phyloP scores from a whole-genome alignment of 2,888 invertebrate genomes.

The Dynastes tityus region DNA sequence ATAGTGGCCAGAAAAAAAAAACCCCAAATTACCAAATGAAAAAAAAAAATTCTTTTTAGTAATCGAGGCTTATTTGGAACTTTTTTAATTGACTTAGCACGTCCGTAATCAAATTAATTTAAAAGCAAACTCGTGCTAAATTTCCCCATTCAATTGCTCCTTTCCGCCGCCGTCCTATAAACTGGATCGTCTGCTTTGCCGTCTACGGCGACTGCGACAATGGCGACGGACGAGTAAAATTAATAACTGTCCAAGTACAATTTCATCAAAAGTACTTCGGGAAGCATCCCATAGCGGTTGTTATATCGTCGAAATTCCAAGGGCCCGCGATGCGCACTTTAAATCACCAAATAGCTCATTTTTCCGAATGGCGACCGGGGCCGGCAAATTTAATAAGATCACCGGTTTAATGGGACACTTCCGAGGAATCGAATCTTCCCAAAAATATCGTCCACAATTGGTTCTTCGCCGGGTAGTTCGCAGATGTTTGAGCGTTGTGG shows the following conservation, averaged over 20 bases:
- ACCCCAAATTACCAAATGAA: constrained; percentile 20
- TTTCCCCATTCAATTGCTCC: background rate
- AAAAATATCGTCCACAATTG: constrained; percentile 61
- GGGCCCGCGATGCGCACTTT: constrained; percentile 30
- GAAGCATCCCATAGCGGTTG: constrained; percentile 36
- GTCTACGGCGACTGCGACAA: constrained; percentile 22
- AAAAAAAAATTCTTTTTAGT: constrained; percentile 10
- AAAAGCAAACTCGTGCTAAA: constrained; percentile 34
- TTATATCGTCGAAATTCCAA: constrained; percentile 44
- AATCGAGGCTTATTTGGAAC: constrained; percentile 2
- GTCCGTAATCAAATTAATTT: constrained; percentile 38
- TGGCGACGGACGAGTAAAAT: constrained; percentile 44
- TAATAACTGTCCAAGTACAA: constrained; percentile 45
- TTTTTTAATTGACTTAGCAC: constrained; percentile 37
- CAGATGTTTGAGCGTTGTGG: constrained; percentile 60
- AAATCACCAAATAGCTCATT: constrained; percentile 47
- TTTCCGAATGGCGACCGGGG: constrained; percentile 36
- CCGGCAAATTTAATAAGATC: constrained; percentile 52
- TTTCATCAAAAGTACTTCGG: constrained; percentile 45
- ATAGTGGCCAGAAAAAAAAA: background rate
- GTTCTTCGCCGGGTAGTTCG: constrained; percentile 56
- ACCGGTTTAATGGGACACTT: constrained; percentile 63
- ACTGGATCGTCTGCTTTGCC: constrained; percentile 29
- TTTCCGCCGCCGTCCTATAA: background rate
- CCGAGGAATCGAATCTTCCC: constrained; percentile 58